Conservation (phyloP, 2,888 invertebrate species). For the Euclidia mi region DNA sequence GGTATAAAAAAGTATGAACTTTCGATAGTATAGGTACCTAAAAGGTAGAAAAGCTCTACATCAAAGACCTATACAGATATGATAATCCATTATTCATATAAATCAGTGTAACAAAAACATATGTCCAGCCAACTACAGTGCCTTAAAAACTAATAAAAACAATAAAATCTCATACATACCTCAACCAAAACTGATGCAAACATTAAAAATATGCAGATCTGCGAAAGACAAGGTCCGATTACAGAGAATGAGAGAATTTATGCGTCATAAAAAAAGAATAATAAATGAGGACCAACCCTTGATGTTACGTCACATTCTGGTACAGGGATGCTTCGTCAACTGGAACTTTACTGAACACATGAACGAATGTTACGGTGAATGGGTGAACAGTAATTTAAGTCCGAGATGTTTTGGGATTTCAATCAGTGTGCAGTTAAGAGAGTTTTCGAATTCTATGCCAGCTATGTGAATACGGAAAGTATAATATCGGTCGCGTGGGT, state of each 20-base stretch:
- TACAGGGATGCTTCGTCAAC: slow-evolving; percentile 30
- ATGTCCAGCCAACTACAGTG: not conserved
- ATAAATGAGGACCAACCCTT: slow-evolving; percentile 60
- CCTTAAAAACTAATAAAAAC: slow-evolving; percentile 13
- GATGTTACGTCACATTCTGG: slow-evolving; percentile 43
- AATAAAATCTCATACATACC: slow-evolving; percentile 28
- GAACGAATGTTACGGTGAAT: slow-evolving; percentile 9
- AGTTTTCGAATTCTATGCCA: no score
- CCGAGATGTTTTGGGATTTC: not conserved
- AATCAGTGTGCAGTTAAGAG: no score
- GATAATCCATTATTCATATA: no score
- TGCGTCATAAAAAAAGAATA: slow-evolving; percentile 68
- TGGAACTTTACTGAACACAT: slow-evolving; percentile 24
- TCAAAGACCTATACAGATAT: no score
- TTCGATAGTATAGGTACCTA: no score
- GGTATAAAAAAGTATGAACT: no score
- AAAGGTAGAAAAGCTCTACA: no score
- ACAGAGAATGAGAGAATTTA: slow-evolving; percentile 59
- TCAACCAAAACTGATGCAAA: slow-evolving; percentile 43
- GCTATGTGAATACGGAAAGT: no score
- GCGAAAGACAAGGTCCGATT: slow-evolving; percentile 59
- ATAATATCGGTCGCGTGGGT: no score
- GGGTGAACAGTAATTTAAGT: slow-evolving; percentile 19
- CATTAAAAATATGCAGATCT: slow-evolving; percentile 65
- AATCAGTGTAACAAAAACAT: no score